Evolutionary conservation across 2,113 vertebrate genomes (phyloP), one percentile per base, ranked within the genome.

Genomic region (Serinus canaria): DNA sequence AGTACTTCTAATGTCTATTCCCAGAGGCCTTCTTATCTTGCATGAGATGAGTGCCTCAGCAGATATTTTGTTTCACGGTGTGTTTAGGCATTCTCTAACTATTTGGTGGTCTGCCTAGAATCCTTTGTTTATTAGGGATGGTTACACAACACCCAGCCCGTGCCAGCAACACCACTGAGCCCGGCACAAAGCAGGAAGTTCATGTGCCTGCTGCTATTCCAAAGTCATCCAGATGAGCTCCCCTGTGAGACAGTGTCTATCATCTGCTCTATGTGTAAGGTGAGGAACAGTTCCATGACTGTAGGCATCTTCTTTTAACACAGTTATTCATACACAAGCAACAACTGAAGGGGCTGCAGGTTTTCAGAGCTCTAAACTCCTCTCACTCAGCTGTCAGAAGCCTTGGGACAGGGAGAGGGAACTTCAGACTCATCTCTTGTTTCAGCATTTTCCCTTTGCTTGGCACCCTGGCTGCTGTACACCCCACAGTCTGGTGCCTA

Each of bases 21-120:
- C 89, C 91, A 96, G 95, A 68, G 91, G 91, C 89, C 47, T 50
- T 81, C 83, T 93, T 93, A 95, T 81, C 89, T 81, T 83, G 94
- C 64, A 83, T 20, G 59, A 90, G 52, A 56, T 46, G 88, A 82
- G 78, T n/a, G 78, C 83, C 52, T 92, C 89, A 77, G 76, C 55
- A 89, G 64, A 70, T 83, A 92, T 67, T 92, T 92, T 86, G 64
- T 83, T 90, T 68, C 83, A 33, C 1, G 2, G 50, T 92, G 55
- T 77, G 50, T 81, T 95, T 92, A 67, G 47, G 82, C 75, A 67
- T 74, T 90, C 79, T 90, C 59, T 31, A 46, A 53, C 37, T 72
- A 80, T 56, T 83, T 76, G 55, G 77, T 88, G 10, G 8, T 73
- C 60, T 84, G 46, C 55, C 76, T 84, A 82, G 72, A 95, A 52